Base-by-base conservation (phyloP, 2,113 vertebrate species). In the Sinocyclocheilus anophthalmus region DNA sequence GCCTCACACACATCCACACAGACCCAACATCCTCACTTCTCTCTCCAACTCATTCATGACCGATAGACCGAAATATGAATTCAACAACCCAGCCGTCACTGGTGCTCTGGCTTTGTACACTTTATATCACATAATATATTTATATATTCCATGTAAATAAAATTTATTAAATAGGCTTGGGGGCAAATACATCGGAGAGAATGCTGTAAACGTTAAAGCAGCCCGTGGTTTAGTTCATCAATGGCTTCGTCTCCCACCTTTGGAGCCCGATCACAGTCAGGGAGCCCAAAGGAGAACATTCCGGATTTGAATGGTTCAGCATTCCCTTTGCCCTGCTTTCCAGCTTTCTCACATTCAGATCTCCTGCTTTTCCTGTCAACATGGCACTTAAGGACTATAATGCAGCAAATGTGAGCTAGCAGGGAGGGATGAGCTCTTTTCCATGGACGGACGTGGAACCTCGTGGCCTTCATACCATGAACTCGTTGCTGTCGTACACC, bases 401-500 rank as follows among this genome's bases (percentile, higher is more conserved):
- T 88, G 88, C 89, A 90, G 84, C 45, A 89, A 89, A 90, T 3
- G 57, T 22, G 20, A 89, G 88, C 88, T 89, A 72, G 45, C 65
- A 16, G 76, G 42, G 85, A 86, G 90, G 81, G 86, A 90, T 81
- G 81, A 30, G 45, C 57, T 57, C 33, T 63, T 42, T 48, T 55
- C 61, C 18, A 48, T 14, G 42, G 37, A 83, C 70, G 88, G 80
- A 79, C 82, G 72, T 82, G 90, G 57, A 18, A 55, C 69, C 76
- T 82, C 73, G 69, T 37, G 88, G 91, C 90, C 91, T 91, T 99
- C 95, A 99, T 88, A 99, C 98, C 97, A 99, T 99, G 93, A 99
- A 99, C 92, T 99, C 98, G 2, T 98, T 98, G 89, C 90, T 98
- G 89, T 97, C 97, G 83, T 96, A 96, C 84, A 97, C 90, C 79